Evolutionary conservation across 2,797 vertebrate species (phyloP), one percentile per base, ranked within the genome.

Genomic region (Pogonophryne albipinna): DNA sequence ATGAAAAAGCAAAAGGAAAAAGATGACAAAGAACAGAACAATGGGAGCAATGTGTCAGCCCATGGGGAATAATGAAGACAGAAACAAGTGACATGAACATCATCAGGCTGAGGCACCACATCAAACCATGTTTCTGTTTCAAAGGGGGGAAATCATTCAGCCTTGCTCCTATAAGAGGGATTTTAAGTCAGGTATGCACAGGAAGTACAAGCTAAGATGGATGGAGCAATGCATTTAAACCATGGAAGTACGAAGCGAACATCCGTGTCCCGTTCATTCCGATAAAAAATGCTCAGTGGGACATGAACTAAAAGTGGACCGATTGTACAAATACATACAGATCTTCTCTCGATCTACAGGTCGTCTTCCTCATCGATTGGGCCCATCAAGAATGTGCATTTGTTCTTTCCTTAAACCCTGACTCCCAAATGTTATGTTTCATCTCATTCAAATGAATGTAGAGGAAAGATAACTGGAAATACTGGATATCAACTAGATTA

Each of bases 81-180:
- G 72, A 82, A 81, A 66, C 57, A 53, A 71, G 56, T 80, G 80
- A 85, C 82, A 71, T 72, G 70, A 84, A 77, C 82, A 76, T 84
- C 85, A 82, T 84, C 86, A 73, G 68, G 55, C 69, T 76, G 66
- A 84, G 74, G 87, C 61, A 49, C 46, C 12, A 46, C 61, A 61
- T 79, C 82, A 83, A 80, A 63, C 67, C 56, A 31, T 27, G 34
- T 42, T 56, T 62, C 45, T 62, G 53, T 38, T 85, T 53, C 66
- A 42, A 42, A 41, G 27, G 53, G 51, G 23, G 16, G 50, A 63
- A 69, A 10, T 23, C 11, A 66, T 45, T 67, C 58, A 75, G 62
- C 71, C 34, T 47, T 1, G 11, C 34, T 7, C 34, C 34, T 38
- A 59, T n/a, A 4, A 51, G 56, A 27, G 53, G 14, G 19, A 10